phyloP scores from a whole-genome alignment of 2,113 vertebrate species.

The Colistium nudipinnis region DNA sequence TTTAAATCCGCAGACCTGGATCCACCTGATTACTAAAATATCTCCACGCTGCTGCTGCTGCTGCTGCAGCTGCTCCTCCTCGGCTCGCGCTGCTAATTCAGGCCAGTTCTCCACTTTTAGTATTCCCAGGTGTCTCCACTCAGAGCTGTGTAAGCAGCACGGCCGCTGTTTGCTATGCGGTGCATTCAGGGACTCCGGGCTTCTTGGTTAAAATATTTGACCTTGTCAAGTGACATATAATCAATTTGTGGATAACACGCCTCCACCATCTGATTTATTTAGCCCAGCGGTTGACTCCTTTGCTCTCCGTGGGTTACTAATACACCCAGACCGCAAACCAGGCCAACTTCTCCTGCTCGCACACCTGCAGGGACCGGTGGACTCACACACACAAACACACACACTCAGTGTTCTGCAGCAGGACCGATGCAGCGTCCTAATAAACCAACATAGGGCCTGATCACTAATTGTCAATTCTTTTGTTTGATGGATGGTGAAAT shows the following conservation, averaged over 20 bases:
- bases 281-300: slow-evolving; percentile 61
- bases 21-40: slow-evolving; percentile 80
- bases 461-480: background rate
- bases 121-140: slow-evolving; percentile 78
- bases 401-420: background rate
- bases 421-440: background rate
- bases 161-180: slow-evolving; percentile 68
- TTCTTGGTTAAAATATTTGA: slow-evolving; percentile 77
- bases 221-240: slow-evolving; percentile 80
- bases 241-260: slow-evolving; percentile 75
- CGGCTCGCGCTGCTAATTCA: slow-evolving; percentile 79
- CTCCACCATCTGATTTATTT: slow-evolving; percentile 71
- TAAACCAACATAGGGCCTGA: background rate
- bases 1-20: slow-evolving; percentile 59
- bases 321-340: slow-evolving; percentile 48
- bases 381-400: slow-evolving; percentile 16
- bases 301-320: slow-evolving; percentile 53
- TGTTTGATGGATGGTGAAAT: background rate
- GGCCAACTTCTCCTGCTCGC: slow-evolving; percentile 46
- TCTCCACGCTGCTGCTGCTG: slow-evolving; percentile 73
- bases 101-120: slow-evolving; percentile 74
- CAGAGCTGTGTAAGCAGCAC: slow-evolving; percentile 72
- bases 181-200: slow-evolving; percentile 69
- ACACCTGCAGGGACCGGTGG: slow-evolving; percentile 53
- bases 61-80: slow-evolving; percentile 73